phyloP scores from a whole-genome alignment of 1,140 invertebrate species.

The Heliconius congener region DNA sequence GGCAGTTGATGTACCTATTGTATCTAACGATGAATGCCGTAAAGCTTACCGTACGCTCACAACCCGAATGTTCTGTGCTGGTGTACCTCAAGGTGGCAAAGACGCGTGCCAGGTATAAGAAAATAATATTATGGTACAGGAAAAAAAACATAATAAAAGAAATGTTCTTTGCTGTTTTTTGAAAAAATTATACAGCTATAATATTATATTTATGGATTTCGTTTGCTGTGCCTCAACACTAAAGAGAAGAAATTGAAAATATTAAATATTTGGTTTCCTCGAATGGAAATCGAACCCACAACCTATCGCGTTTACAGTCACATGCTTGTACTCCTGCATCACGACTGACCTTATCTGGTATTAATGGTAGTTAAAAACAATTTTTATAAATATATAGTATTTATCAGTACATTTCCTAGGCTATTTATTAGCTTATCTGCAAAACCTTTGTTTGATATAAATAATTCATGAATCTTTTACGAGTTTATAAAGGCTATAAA shows the following conservation, averaged over 20 bases:
- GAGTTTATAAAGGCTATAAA: slow-evolving; percentile 22
- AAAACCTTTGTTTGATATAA: slow-evolving; percentile 15
- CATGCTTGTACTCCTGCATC: rapidly evolving
- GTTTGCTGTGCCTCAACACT: background rate
- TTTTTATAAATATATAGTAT: background rate
- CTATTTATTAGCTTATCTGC: slow-evolving; percentile 18
- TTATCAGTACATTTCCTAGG: slow-evolving; percentile 8
- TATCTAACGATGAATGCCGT: slow-evolving; percentile 50
- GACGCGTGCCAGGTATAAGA: slow-evolving; percentile 80
- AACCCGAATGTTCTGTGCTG: slow-evolving; percentile 82
- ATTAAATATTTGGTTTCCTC: too few species aligned
- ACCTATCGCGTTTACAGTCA: too few species aligned
- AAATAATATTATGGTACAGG: too few species aligned
- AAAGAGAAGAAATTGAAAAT: too few species aligned
- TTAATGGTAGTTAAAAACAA: background rate
- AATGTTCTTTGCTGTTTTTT: too few species aligned
- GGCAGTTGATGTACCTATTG: slow-evolving; percentile 49
- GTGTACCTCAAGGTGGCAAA: slow-evolving; percentile 73
- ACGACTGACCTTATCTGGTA: too few species aligned
- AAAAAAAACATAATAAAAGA: too few species aligned
- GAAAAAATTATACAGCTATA: too few species aligned
- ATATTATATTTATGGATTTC: background rate
- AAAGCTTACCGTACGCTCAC: slow-evolving; percentile 38
- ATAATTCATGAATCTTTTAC: slow-evolving; percentile 22
- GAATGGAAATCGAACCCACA: too few species aligned